These are phyloP conservation scores for Hoplostethus atlanticus DNA, from an alignment of 2,797 vertebrate species.

Conservation along the genomic window DNA sequence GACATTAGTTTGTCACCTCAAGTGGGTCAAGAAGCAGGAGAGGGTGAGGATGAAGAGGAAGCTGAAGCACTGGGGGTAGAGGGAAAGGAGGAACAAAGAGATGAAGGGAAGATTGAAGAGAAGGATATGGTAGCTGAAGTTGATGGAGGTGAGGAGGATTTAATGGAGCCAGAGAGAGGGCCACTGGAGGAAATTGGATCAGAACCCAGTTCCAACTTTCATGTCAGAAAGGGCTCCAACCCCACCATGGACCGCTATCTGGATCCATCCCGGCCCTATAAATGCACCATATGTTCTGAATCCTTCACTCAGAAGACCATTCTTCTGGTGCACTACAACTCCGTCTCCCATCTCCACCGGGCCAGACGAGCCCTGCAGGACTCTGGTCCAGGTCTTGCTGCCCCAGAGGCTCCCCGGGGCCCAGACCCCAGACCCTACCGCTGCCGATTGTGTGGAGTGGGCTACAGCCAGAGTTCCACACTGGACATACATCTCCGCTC, in stretches of 20 bases:
- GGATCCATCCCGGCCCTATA: slow-evolving; percentile 97
- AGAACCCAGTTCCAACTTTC: slow-evolving; percentile 88
- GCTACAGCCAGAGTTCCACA: slow-evolving; percentile 99
- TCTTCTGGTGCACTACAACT: slow-evolving; percentile 98
- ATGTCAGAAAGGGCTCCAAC: slow-evolving; percentile 92
- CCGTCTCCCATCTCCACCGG: slow-evolving; percentile 97
- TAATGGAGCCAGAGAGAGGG: slow-evolving; percentile 89
- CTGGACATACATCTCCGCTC: slow-evolving; percentile 99
- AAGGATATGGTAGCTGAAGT: slow-evolving; percentile 74
- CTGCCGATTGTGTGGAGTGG: slow-evolving; percentile 95
- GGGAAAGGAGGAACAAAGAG: slow-evolving; percentile 78
- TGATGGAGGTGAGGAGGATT: slow-evolving; percentile 88
- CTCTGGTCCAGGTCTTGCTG: slow-evolving; percentile 85
- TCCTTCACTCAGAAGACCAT: slow-evolving; percentile 99
- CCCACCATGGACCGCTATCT: slow-evolving; percentile 98
- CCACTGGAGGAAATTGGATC: slow-evolving; percentile 89
- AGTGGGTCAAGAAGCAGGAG: slow-evolving; percentile 77
- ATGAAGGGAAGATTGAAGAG: slow-evolving; percentile 90
- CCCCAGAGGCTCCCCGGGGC: slow-evolving; percentile 90
- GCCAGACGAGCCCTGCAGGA: slow-evolving; percentile 96
- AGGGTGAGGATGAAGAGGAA: slow-evolving; percentile 76
- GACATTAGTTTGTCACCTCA: slow-evolving; percentile 77
- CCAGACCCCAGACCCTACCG: slow-evolving; percentile 97
- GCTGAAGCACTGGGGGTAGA: slow-evolving; percentile 51
- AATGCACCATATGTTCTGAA: slow-evolving; percentile 98